Evolutionary conservation across 2,888 invertebrate species (phyloP).

Genomic region (Chelonus formosanus): DNA sequence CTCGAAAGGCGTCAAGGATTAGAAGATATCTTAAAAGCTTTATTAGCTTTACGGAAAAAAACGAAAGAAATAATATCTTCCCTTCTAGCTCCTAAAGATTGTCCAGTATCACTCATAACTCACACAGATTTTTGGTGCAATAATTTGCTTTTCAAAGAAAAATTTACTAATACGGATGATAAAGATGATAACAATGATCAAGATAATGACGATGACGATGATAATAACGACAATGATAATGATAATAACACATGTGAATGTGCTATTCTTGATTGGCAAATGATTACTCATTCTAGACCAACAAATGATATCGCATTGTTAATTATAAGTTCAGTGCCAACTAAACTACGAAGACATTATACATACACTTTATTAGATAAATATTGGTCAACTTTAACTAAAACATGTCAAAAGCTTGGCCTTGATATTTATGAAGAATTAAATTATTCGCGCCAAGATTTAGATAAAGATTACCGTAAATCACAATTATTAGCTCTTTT

Average conservation of each 20-base stretch:
- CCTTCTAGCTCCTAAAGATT: conserved; percentile 74
- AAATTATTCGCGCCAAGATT: conserved; percentile 67
- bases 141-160: conserved; percentile 73
- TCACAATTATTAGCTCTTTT: conserved; percentile 80
- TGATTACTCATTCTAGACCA: conserved; percentile 80
- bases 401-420: conserved; percentile 70
- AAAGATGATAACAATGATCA: conserved; percentile 48
- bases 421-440: conserved; percentile 70
- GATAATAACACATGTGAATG: conserved; percentile 68
- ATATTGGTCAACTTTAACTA: conserved; percentile 75
- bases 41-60: conserved; percentile 71
- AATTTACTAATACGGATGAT: too few species aligned
- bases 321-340: conserved; percentile 77
- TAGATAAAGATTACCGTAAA: conserved; percentile 69
- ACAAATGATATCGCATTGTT: conserved; percentile 82
- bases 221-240: conserved; percentile 20
- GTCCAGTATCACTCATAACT: conserved; percentile 77
- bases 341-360: conserved; percentile 74
- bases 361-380: conserved; percentile 74
- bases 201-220: too few species aligned
- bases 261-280: conserved; percentile 83
- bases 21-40: conserved; percentile 70
- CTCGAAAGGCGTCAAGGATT: conserved; percentile 74
- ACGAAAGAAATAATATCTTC: conserved; percentile 79
- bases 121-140: conserved; percentile 89